phyloP scores from a whole-genome alignment of 1,140 invertebrate genomes.

The Cepaea nemoralis region DNA sequence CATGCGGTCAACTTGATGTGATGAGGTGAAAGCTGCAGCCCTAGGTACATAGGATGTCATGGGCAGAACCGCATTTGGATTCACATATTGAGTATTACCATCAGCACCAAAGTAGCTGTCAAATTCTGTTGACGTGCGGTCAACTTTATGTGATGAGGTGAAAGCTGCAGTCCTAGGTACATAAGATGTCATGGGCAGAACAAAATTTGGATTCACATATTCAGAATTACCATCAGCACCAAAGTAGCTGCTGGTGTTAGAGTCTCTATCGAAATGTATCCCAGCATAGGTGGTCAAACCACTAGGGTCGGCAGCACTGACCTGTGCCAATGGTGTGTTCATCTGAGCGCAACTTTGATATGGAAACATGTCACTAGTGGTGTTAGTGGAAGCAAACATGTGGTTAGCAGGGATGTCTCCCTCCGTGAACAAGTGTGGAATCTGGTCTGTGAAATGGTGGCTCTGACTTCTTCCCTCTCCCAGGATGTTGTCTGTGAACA shows the following conservation, averaged over 20 bases:
- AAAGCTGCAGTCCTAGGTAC: not conserved
- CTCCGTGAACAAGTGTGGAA: not conserved
- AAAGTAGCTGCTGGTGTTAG: slow-evolving; percentile 7
- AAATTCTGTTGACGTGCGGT: not conserved
- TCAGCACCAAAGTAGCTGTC: not conserved
- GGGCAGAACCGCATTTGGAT: slow-evolving; percentile 50
- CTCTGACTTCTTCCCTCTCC: not conserved
- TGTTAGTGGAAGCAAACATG: not conserved
- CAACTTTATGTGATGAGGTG: not conserved
- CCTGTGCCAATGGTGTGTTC: not conserved
- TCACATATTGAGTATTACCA: slow-evolving; percentile 41
- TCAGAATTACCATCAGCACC: not conserved
- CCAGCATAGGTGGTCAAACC: not conserved
- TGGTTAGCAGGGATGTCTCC: not conserved
- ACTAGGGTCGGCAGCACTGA: not conserved
- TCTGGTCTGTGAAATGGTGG: not conserved
- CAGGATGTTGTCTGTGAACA: slow-evolving; percentile 40
- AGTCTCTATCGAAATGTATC: slow-evolving; percentile 20
- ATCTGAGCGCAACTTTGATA: not conserved
- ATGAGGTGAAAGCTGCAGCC: not conserved
- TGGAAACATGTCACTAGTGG: not conserved
- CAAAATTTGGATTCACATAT: slow-evolving; percentile 52
- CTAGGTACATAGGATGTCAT: slow-evolving; percentile 31
- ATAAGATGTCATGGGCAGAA: slow-evolving; percentile 42
- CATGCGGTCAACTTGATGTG: not conserved